A percentile compares a stretch with the other conserved stretches of the same genome.
Evolutionary conservation across 1,140 invertebrate species (phyloP).

Genomic region (Anoplophora glabripennis): DNA sequence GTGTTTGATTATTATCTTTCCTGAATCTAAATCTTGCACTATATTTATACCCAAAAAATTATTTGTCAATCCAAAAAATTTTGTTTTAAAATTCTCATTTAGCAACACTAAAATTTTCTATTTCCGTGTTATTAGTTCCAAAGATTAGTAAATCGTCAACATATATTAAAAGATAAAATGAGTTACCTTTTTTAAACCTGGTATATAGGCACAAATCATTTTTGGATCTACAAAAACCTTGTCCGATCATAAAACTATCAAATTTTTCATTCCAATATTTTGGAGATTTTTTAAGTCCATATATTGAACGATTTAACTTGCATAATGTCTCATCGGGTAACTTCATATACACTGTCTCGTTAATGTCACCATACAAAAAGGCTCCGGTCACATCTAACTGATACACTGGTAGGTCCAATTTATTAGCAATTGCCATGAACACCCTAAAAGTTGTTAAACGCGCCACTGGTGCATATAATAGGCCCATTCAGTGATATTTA

Average conservation of each 20-base stretch:
- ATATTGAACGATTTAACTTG: constrained; percentile 13
- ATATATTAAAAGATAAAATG: constrained; percentile 22
- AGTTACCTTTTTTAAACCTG: constrained; percentile 5
- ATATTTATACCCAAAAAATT: neutral
- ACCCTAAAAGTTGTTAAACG: constrained; percentile 39
- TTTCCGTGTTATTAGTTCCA: neutral
- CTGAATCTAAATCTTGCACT: neutral
- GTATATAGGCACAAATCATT: constrained; percentile 23
- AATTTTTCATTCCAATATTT: constrained; percentile 26
- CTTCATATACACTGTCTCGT: constrained; percentile 40
- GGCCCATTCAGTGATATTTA: too few relatives aligned
- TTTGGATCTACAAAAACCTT: constrained; percentile 13
- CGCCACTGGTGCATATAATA: constrained; percentile 47
- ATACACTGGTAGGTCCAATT: constrained; percentile 22
- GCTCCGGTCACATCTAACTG: constrained; percentile 47
- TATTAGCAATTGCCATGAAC: constrained; percentile 36
- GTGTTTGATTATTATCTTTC: neutral
- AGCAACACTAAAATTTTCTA: neutral
- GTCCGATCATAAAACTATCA: constrained; percentile 18
- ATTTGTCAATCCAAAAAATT: neutral
- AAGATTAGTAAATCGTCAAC: constrained; percentile 23
- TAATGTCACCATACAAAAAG: constrained; percentile 45
- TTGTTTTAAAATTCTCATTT: neutral
- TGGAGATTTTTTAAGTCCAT: constrained; percentile 25
- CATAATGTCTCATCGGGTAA: constrained; percentile 33